Evolutionary conservation across 2,113 vertebrate genomes (phyloP).

Genomic region (Panurus biarmicus): DNA sequence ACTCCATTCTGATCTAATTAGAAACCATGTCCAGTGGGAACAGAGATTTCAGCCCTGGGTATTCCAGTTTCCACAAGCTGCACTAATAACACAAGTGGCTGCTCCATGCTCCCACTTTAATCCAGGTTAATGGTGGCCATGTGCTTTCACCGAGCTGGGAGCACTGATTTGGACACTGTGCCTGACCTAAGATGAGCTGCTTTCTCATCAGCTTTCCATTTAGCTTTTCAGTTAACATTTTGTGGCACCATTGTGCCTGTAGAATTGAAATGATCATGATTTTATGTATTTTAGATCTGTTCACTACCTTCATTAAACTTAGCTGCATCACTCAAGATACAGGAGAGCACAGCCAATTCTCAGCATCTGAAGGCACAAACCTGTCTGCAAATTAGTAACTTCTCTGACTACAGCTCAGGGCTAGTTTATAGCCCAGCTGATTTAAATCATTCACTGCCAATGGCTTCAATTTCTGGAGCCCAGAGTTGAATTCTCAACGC

Average conservation of each 20-base stretch:
- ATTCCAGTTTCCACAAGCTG: background rate
- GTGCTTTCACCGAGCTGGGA: background rate
- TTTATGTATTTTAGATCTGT: background rate
- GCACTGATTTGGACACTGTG: fast-evolving
- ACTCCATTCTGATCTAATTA: background rate
- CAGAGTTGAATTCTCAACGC: background rate
- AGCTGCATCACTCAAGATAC: background rate
- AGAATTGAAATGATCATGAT: background rate
- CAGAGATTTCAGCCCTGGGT: background rate
- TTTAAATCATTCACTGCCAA: background rate
- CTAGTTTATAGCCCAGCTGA: background rate
- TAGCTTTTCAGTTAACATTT: background rate
- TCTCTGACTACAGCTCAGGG: background rate
- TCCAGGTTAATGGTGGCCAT: background rate
- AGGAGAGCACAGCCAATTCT: background rate
- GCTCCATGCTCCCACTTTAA: background rate
- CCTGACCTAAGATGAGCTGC: background rate
- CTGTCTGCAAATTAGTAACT: background rate
- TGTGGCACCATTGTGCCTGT: background rate
- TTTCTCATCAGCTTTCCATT: background rate
- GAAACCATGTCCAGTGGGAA: background rate
- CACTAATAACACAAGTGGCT: background rate
- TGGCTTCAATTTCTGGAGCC: background rate
- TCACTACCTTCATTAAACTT: background rate
- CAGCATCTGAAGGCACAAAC: background rate